Evolutionary conservation across 1,140 invertebrate genomes (phyloP).

Genomic region (Hylaeus anthracinus): DNA sequence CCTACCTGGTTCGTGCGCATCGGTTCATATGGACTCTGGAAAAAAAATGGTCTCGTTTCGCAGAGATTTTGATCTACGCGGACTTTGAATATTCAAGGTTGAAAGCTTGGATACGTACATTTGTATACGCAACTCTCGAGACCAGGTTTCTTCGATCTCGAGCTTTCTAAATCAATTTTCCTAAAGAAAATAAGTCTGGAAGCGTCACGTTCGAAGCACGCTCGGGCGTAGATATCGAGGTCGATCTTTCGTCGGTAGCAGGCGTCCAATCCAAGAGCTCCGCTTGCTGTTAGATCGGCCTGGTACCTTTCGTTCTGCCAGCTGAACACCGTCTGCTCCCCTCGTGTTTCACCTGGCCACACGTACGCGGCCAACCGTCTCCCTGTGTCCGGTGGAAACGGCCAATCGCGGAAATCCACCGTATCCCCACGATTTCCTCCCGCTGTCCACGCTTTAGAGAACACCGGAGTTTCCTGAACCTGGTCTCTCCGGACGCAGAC

Average conservation of each 20-base stretch:
- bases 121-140: too few relatives aligned
- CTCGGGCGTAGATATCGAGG: conserved; percentile 45
- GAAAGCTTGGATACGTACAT: too few relatives aligned
- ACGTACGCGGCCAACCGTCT: conserved; percentile 64
- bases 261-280: conserved; percentile 46
- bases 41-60: too few relatives aligned
- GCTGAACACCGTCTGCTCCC: conserved; percentile 33
- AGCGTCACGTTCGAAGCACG: not conserved
- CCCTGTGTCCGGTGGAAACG: conserved; percentile 69
- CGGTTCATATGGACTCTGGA: too few relatives aligned
- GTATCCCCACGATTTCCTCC: conserved; percentile 41
- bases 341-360: conserved; percentile 43
- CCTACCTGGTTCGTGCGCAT: too few relatives aligned
- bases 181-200: not conserved
- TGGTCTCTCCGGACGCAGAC: conserved; percentile 44
- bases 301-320: conserved; percentile 49
- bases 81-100: too few relatives aligned
- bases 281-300: conserved; percentile 40
- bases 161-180: not conserved
- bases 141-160: too few relatives aligned
- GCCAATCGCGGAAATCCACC: conserved; percentile 64
- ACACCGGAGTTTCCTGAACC: conserved; percentile 67
- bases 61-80: too few relatives aligned
- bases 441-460: conserved; percentile 61
- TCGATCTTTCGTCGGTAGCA: conserved; percentile 38